Evolutionary conservation across 2,888 invertebrate genomes (phyloP), one percentile per base, ranked within the genome.

Genomic region (Limnephilus auricula): DNA sequence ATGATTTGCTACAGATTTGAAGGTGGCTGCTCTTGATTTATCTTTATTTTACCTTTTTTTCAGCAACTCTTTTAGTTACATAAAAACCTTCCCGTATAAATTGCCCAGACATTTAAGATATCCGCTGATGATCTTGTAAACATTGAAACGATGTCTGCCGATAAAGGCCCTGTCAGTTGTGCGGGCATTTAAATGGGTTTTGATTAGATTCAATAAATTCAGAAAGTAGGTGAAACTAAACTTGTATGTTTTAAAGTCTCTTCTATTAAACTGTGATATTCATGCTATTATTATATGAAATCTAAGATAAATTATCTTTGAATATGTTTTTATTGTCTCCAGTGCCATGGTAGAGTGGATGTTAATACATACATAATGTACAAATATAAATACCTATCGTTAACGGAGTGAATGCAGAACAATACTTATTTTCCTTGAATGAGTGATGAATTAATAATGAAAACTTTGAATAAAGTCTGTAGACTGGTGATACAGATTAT

Each of bases 221-320:
- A 65, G 65, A 65, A 65, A 65, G n/a, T 65, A 65, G 25, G 25
- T 65, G 65, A 65, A 65, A 65, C 65, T 65, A 18, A 65, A 65
- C 32, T 80, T 80, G 80, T 31, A 80, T 30, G 80, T 80, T 32
- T 80, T 31, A 90, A 91, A 91, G 91, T 84, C 89, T 92, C 89
- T 93, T 92, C 92, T 92, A 92, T 93, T 92, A 91, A 92, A 88
- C 94, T 94, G 93, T 93, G 93, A 92, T 93, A 93, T 93, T 93
- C 93, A 93, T 90, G 92, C 94, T 94, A 94, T 94, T 93, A 93
- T 93, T 94, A 93, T 94, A 94, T 94, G 94, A 93, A 93, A 94
- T 94, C 94, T 93, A 91, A 82, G 92, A 89, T 92, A 92, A 92
- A 85, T 92, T 92, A 90, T 84, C 91, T 91, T 50, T 89, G 50